phyloP scores from a whole-genome alignment of 2,888 invertebrate species.

The Leptura quadrifasciata region DNA sequence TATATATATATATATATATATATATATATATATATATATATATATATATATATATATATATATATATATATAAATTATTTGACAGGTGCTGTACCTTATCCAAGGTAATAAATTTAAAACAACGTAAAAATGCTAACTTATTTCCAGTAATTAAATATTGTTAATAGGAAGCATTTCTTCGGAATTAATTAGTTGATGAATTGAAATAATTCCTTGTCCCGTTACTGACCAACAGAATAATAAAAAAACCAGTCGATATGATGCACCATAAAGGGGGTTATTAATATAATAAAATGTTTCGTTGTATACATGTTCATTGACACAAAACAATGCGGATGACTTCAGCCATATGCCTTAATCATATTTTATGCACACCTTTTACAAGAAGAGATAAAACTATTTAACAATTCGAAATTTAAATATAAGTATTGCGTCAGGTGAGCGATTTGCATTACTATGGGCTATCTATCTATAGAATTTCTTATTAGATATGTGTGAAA shows the following conservation, averaged over 20 bases:
- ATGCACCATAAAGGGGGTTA: no score
- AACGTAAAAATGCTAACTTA: background rate
- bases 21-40: no score
- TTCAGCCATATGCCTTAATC: background rate
- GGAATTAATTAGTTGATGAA: background rate
- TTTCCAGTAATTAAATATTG: background rate
- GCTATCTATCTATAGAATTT: background rate
- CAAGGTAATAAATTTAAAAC: background rate
- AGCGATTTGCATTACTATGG: background rate
- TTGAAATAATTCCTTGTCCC: background rate
- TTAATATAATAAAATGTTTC: no score
- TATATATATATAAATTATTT: no score
- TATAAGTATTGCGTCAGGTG: background rate
- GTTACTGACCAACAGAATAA: slow-evolving; percentile 3
- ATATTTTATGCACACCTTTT: slow-evolving; percentile 1
- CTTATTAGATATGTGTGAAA: background rate
- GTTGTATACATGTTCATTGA: no score
- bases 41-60: no score
- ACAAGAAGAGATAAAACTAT: background rate
- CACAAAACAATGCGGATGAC: no score
- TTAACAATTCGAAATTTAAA: background rate
- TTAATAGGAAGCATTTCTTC: background rate
- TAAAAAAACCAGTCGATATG: background rate
- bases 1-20: no score
- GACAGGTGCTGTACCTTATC: background rate